Percentiles rank a stretch among this genome's conserved stretches.
Conservation (phyloP, 2,888 invertebrate genomes). For the Pyrrhosoma nymphula region DNA sequence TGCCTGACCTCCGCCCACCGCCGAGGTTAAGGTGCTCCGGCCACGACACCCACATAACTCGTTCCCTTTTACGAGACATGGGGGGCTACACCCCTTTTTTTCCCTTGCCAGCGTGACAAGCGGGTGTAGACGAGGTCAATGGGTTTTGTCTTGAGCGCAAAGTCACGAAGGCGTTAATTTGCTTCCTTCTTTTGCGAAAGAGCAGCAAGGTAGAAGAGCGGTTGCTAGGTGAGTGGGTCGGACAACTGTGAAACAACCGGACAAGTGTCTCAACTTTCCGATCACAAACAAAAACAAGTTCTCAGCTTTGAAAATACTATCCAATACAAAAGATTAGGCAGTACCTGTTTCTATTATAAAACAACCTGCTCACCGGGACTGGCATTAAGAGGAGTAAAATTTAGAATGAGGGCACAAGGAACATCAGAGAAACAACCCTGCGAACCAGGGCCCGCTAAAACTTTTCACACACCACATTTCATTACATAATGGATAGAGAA, state of each 20-base stretch:
- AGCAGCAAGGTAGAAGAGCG: not conserved
- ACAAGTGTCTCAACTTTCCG: not conserved
- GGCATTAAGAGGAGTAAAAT: too few species aligned
- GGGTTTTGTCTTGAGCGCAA: constrained; percentile 31
- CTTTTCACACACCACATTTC: too few species aligned
- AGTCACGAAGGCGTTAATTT: constrained; percentile 30
- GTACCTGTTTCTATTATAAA: too few species aligned
- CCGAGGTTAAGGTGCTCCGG: constrained; percentile 41
- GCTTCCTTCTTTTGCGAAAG: not conserved
- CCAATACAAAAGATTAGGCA: too few species aligned
- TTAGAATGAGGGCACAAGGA: too few species aligned
- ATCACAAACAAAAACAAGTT: not conserved
- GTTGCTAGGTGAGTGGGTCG: not conserved
- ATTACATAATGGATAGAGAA: too few species aligned
- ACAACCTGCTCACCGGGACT: too few species aligned
- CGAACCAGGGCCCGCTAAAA: too few species aligned
- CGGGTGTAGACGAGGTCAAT: constrained; percentile 39
- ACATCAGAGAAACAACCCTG: too few species aligned
- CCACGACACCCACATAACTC: constrained; percentile 54
- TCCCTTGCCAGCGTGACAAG: not conserved
- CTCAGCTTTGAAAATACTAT: not conserved
- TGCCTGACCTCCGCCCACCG: constrained; percentile 52
- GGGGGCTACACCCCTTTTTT: constrained; percentile 40
- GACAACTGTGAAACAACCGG: not conserved
- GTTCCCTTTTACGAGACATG: constrained; percentile 20